These are phyloP conservation scores for Malaclemys terrapin DNA, from an alignment of 2,113 vertebrate species.

Conservation along the genomic window DNA sequence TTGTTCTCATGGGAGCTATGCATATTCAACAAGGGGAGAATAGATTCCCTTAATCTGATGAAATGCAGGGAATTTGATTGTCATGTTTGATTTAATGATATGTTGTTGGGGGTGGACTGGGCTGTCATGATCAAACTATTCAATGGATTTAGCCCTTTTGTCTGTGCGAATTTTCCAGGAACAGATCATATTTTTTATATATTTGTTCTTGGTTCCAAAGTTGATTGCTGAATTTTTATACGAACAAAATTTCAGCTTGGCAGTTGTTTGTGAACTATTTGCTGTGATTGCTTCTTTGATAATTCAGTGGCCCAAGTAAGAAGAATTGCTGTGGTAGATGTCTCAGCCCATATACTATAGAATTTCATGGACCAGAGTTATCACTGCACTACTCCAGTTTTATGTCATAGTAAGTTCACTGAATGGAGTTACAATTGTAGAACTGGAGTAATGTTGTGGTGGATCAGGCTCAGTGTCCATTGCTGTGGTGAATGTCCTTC, in stretches of 20 bases:
- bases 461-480: not conserved
- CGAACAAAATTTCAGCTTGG: not conserved
- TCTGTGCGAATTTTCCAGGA: not conserved
- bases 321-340: rapidly evolving
- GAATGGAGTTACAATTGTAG: not conserved
- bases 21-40: rapidly evolving
- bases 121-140: not conserved
- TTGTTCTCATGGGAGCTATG: not conserved
- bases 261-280: not conserved
- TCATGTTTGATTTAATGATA: not conserved
- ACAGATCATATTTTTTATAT: not conserved
- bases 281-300: not conserved
- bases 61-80: not conserved
- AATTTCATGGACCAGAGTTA: not conserved
- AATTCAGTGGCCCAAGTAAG: rapidly evolving
- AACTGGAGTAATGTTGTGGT: not conserved
- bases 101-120: rapidly evolving
- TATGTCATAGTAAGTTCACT: rapidly evolving
- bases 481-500: not conserved
- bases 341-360: no score
- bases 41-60: not conserved
- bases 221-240: not conserved
- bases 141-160: not conserved
- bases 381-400: rapidly evolving
- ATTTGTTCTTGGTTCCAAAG: rapidly evolving